A percentile compares a stretch with the other conserved stretches of the same genome.
phyloP scores from a whole-genome alignment of 64 coral and sea anemone genomes.

The Porites australiensis region DNA sequence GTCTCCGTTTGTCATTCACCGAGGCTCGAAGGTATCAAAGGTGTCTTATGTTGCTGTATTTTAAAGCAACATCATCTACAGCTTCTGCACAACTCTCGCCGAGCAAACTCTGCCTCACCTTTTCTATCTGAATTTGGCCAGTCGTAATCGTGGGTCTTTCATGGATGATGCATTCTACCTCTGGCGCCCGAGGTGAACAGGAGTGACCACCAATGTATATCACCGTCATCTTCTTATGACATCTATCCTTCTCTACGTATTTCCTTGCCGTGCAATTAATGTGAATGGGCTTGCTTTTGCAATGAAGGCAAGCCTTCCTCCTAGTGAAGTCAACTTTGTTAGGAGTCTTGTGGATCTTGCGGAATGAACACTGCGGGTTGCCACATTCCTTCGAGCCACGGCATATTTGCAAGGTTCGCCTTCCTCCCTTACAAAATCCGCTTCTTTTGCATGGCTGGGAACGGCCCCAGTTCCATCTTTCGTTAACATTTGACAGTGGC shows the following conservation, averaged over 20 bases:
- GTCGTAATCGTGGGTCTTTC: conserved; percentile 50
- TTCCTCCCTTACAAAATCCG: conserved; percentile 17
- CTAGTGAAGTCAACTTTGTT: conserved; percentile 53
- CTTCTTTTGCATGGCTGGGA: neutral
- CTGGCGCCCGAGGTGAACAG: neutral
- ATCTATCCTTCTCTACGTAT: conserved; percentile 49
- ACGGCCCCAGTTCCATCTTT: conserved; percentile 15
- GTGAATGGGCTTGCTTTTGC: neutral
- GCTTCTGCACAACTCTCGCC: conserved; percentile 16
- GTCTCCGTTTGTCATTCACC: conserved; percentile 36
- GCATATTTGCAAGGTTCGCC: conserved; percentile 49
- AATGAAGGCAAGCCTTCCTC: conserved; percentile 26
- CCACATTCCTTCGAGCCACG: conserved; percentile 1
- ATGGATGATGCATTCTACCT: conserved; percentile 8
- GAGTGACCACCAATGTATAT: conserved; percentile 40
- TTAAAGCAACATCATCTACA: conserved; percentile 13
- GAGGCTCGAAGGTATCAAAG: neutral
- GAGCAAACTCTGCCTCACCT: conserved; percentile 38
- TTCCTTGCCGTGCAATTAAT: conserved; percentile 53
- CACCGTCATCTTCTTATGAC: conserved; percentile 58
- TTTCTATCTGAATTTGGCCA: conserved; percentile 48
- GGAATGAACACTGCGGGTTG: conserved; percentile 13
- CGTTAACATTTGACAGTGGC: neutral
- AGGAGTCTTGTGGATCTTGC: conserved; percentile 24
- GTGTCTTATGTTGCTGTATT: conserved; percentile 49